Conservation (phyloP, 1,140 invertebrate species). For the Diachasma alloeum region DNA sequence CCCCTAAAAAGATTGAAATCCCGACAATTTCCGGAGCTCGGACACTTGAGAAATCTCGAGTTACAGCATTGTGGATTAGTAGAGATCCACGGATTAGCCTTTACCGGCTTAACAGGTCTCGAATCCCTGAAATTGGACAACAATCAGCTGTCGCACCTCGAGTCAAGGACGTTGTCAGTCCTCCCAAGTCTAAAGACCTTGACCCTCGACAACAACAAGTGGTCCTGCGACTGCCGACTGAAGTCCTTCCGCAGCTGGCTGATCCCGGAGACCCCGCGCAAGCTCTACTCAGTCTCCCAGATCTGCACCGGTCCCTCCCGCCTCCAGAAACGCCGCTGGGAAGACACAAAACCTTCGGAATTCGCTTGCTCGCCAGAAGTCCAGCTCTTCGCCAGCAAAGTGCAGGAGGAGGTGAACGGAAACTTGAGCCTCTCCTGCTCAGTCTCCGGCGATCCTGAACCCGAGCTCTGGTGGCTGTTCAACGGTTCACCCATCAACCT, state of each 20-base stretch:
- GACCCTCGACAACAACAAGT: conserved; percentile 84
- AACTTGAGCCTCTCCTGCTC: conserved; percentile 83
- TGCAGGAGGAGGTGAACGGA: conserved; percentile 76
- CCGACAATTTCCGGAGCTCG: conserved; percentile 76
- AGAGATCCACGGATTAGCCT: conserved; percentile 76
- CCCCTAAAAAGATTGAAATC: conserved; percentile 71
- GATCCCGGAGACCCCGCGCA: conserved; percentile 67
- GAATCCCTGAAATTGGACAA: conserved; percentile 76
- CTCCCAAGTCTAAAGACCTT: conserved; percentile 79
- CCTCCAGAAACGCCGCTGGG: conserved; percentile 72
- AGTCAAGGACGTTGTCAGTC: conserved; percentile 71
- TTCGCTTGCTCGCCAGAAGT: conserved; percentile 81
- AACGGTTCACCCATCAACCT: conserved; percentile 73
- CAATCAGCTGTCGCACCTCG: conserved; percentile 74
- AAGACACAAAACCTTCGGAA: conserved; percentile 71
- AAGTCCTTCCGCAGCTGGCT: conserved; percentile 84
- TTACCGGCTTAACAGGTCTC: conserved; percentile 72
- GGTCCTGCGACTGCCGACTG: conserved; percentile 87
- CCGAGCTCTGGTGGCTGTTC: conserved; percentile 83
- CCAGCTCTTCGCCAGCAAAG: conserved; percentile 68
- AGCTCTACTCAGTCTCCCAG: conserved; percentile 73
- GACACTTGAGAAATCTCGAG: conserved; percentile 76
- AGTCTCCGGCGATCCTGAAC: conserved; percentile 83
- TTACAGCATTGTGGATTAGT: conserved; percentile 80
- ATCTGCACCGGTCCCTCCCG: conserved; percentile 70